Conservation (phyloP, 1,140 invertebrate species). For the Nomia melanderi region DNA sequence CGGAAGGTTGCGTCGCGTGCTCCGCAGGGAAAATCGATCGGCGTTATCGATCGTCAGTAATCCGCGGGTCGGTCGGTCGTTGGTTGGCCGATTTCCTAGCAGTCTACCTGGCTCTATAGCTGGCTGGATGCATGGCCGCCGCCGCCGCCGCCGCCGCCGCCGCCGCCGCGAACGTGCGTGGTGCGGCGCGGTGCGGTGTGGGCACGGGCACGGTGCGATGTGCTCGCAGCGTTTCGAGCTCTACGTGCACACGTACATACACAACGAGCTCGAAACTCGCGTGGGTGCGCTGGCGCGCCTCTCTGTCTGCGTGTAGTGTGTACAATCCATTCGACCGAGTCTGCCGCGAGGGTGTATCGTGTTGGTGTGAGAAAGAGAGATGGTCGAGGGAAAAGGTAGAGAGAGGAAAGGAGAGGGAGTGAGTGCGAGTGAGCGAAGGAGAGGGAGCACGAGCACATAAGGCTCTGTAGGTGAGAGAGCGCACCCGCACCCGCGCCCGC, state of each 20-base stretch:
- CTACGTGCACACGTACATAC: conserved; percentile 38
- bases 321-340: conserved; percentile 44
- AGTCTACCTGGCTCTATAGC: conserved; percentile 38
- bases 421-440: neutral
- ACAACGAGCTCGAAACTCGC: neutral
- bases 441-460: too few relatives aligned
- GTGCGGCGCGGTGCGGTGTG: conserved; percentile 17
- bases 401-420: neutral
- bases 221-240: conserved; percentile 36
- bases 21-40: conserved; percentile 46
- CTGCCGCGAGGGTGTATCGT: conserved; percentile 36
- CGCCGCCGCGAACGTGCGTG: conserved; percentile 47
- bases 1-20: neutral
- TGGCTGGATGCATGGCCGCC: conserved; percentile 60
- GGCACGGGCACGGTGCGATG: conserved; percentile 40
- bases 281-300: conserved; percentile 5
- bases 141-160: conserved; percentile 57
- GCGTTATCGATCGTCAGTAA: conserved; percentile 53
- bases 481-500: neutral
- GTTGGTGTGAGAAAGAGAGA: conserved; percentile 11
- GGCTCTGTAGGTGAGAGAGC: too few relatives aligned
- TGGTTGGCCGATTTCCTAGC: conserved; percentile 43
- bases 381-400: neutral
- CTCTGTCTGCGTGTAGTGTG: conserved; percentile 31
- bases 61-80: conserved; percentile 31